Base-by-base conservation (phyloP, 2,888 invertebrate species). In the Dendrolimus pini region DNA sequence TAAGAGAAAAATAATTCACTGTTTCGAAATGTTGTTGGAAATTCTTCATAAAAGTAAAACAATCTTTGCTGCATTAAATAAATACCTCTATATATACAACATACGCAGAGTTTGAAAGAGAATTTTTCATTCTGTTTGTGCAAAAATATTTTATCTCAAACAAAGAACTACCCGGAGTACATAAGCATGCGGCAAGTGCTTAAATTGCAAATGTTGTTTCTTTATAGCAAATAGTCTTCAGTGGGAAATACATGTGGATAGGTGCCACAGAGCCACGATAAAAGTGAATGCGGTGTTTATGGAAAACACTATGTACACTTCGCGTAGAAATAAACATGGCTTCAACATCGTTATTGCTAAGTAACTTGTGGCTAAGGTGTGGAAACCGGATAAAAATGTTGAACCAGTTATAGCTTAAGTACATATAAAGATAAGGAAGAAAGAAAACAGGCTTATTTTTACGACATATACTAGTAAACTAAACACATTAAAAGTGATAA, bases 241-340 rank as follows among this genome's bases (percentile, higher is more conserved):
- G 58, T 59, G 41, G 54, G 56, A 65, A 64, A 69, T 63, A 71
- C 64, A 66, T 60, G 57, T 41, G 58, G 62, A 60, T 56, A 56
- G 52, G 54, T 54, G 55, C 55, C 57, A 59, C 53, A 54, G 55
- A 56, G 54, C 41, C 57, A 42, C 61, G 59, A 58, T 64, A 61
- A 65, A 70, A 60, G 59, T 65, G 63, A 63, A 65, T 65, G 60
- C 60, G 63, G 61, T 71, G 68, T 70, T 68, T 69, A 68, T 71
- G 65, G 65, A 63, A 67, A 70, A 67, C 62, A 30, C 41, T 56
- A 18, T 55, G 12, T 53, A 54, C 14, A 41, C 41, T 54, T 56
- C 53, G 57, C 41, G 53, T 30, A 30, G 30, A 55, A 41, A 57
- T 58, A 61, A 60, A 61, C 63, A 61, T 56, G 56, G 59, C 61